These are phyloP conservation scores for Drymodes brunneopygia DNA, from an alignment of 2,113 vertebrate species.

Conservation along the genomic window DNA sequence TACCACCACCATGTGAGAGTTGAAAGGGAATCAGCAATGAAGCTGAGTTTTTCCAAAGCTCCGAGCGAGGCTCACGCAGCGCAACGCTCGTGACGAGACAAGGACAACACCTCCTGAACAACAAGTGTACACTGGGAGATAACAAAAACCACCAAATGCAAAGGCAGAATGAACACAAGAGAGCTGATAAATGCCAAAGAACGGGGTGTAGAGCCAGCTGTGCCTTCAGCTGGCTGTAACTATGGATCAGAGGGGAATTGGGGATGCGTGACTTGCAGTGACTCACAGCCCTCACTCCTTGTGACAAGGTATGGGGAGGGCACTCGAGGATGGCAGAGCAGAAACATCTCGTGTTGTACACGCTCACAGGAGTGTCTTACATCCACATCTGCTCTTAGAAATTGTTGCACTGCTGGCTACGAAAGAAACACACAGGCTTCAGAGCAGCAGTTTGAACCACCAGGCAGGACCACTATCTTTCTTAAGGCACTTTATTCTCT, in stretches of 20 bases:
- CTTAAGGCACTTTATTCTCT: no score
- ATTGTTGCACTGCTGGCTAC: no score
- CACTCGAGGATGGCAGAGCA: fast-evolving
- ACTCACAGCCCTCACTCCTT: background rate
- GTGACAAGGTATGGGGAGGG: background rate
- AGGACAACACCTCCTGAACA: background rate
- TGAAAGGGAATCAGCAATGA: background rate
- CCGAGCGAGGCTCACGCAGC: fast-evolving
- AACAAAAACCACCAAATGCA: background rate
- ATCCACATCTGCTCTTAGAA: background rate
- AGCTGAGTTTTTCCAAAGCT: background rate
- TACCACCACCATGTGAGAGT: background rate
- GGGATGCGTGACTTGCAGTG: background rate
- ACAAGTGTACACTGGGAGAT: fast-evolving
- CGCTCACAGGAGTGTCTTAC: background rate
- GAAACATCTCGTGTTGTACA: background rate
- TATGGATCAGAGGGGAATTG: background rate
- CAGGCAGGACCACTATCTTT: no score
- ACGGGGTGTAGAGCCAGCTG: background rate
- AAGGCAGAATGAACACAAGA: background rate
- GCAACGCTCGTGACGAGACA: background rate
- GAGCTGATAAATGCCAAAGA: background rate
- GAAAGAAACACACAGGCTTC: no score
- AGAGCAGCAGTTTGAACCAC: no score
- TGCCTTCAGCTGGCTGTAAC: background rate